A percentile compares a stretch with the other conserved stretches of the same genome.
Evolutionary conservation across 2,888 invertebrate species (phyloP).

Genomic region (Eristalis tenax): DNA sequence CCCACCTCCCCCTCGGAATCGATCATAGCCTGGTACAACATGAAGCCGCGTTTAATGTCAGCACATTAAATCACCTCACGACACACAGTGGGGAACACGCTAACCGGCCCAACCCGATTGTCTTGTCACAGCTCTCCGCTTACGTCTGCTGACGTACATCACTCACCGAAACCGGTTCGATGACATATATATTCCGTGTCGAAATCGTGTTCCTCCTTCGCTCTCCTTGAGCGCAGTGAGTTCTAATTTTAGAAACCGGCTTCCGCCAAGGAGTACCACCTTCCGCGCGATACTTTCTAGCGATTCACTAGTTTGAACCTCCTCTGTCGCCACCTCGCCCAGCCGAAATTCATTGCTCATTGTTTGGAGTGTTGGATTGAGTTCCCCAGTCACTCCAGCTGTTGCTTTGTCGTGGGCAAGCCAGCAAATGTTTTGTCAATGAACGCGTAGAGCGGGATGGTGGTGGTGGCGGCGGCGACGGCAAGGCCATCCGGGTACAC

Average conservation of each 20-base stretch:
- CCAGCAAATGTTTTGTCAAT: conserved; percentile 27
- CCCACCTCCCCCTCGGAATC: not conserved
- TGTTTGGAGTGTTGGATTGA: too few species aligned
- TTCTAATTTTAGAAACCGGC: not conserved
- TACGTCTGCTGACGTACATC: conserved; percentile 1
- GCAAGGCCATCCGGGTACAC: conserved; percentile 2
- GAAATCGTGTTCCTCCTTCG: not conserved
- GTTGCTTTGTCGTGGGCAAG: not conserved
- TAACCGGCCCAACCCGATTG: not conserved
- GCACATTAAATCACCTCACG: not conserved
- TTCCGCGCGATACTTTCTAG: not conserved
- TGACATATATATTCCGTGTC: not conserved
- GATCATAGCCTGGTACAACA: not conserved
- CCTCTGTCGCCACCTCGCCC: too few species aligned
- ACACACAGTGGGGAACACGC: not conserved
- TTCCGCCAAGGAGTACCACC: not conserved
- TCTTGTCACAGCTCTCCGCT: conserved; percentile 17
- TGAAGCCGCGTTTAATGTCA: not conserved
- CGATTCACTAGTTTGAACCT: not conserved
- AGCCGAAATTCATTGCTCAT: too few species aligned
- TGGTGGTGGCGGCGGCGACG: not conserved
- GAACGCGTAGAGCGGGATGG: not conserved
- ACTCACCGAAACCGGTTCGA: not conserved
- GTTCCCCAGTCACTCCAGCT: too few species aligned
- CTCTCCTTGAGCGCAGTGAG: not conserved